phyloP scores from a whole-genome alignment of 2,888 invertebrate species.

The Hoplodrina blanda region DNA sequence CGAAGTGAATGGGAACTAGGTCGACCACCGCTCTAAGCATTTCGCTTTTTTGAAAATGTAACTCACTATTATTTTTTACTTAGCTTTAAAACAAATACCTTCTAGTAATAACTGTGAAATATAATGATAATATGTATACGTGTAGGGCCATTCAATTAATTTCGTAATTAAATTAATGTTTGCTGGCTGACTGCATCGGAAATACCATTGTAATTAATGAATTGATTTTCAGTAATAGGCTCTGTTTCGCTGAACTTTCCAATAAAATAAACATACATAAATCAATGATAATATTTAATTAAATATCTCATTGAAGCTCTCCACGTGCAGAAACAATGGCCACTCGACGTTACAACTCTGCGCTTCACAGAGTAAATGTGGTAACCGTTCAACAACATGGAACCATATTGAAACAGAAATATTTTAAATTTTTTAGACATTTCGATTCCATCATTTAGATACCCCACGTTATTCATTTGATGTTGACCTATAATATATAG shows the following conservation, averaged over 20 bases:
- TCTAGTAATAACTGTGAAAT: background rate
- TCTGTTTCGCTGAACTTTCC: background rate
- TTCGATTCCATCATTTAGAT: background rate
- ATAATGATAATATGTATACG: background rate
- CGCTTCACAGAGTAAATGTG: background rate
- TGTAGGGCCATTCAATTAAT: background rate
- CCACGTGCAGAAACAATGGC: background rate
- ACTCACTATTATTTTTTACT: background rate
- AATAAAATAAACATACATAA: background rate
- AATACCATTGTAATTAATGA: background rate
- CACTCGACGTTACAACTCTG: conserved; percentile 13
- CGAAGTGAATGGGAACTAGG: conserved; percentile 13
- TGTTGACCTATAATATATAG: too few species aligned
- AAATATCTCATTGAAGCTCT: conserved; percentile 11
- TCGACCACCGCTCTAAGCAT: background rate
- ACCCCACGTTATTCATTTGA: background rate
- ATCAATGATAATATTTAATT: conserved; percentile 12
- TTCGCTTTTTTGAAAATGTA: background rate
- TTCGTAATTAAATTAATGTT: background rate
- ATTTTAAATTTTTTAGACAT: too few species aligned
- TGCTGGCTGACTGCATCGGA: background rate
- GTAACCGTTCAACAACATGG: too few species aligned
- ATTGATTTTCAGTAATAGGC: conserved; percentile 9
- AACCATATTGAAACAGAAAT: background rate
- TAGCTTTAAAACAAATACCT: background rate